Conservation (phyloP, 2,888 invertebrate genomes). For the Argynnis bischoffii region DNA sequence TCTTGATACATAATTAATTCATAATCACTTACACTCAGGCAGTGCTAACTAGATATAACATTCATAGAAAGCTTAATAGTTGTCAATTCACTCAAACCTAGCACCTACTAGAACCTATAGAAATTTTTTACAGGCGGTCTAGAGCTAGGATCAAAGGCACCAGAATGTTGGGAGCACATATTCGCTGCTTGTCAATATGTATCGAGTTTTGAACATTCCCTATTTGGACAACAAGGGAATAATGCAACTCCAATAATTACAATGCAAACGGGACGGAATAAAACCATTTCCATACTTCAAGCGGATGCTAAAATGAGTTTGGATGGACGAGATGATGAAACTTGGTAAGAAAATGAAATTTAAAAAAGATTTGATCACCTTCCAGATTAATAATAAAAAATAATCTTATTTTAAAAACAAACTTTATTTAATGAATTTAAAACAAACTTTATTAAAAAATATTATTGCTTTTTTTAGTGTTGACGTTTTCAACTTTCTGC, state of each 20-base stretch:
- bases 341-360: slow-evolving; percentile 81
- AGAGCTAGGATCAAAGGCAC: slow-evolving; percentile 95
- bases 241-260: slow-evolving; percentile 85
- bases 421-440: neutral
- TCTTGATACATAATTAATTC: no score
- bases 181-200: slow-evolving; percentile 97
- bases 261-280: slow-evolving; percentile 85
- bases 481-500: slow-evolving; percentile 92
- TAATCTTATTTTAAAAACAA: slow-evolving; percentile 3
- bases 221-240: slow-evolving; percentile 92
- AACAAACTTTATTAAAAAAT: neutral
- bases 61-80: no score
- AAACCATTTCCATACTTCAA: slow-evolving; percentile 83
- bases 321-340: slow-evolving; percentile 85
- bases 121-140: slow-evolving; percentile 83
- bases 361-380: neutral
- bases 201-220: slow-evolving; percentile 93
- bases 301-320: slow-evolving; percentile 81
- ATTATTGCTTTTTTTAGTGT: slow-evolving; percentile 79
- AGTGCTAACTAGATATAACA: no score
- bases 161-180: slow-evolving; percentile 97
- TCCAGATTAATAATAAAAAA: no score
- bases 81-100: no score
- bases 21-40: no score
- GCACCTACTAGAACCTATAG: neutral